These are phyloP conservation scores for Prinia subflava DNA, from an alignment of 2,113 vertebrate species.

Conservation along the genomic window DNA sequence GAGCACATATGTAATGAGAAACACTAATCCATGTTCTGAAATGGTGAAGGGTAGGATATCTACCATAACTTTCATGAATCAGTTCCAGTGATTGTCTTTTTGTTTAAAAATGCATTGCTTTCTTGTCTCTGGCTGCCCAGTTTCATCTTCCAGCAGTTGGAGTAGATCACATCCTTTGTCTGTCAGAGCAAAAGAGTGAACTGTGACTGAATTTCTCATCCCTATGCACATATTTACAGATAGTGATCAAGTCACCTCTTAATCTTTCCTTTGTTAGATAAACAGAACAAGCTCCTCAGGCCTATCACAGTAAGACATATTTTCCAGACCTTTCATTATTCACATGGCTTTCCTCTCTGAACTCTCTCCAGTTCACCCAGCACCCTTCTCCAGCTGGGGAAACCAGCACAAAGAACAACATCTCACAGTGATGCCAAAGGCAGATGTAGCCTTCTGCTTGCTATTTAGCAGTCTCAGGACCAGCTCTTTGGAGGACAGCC, in stretches of 20 bases:
- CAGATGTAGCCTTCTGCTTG: neutral
- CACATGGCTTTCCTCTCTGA: neutral
- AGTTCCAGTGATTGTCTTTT: neutral
- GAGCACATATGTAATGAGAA: neutral
- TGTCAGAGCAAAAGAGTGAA: neutral
- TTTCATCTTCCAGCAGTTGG: neutral
- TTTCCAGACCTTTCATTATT: slow-evolving; percentile 5
- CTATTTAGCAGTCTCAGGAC: neutral
- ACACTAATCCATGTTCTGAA: neutral
- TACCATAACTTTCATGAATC: neutral
- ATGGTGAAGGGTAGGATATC: neutral
- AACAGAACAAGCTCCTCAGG: neutral
- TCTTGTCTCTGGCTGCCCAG: neutral
- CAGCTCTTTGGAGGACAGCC: neutral
- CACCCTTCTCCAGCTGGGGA: neutral
- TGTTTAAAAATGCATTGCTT: neutral
- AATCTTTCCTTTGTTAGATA: neutral
- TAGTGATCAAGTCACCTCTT: neutral
- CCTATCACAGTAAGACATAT: neutral
- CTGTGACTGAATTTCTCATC: neutral
- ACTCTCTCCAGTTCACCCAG: neutral
- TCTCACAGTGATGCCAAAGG: neutral
- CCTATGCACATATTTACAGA: neutral
- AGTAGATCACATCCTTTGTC: neutral
- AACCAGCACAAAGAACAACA: neutral